Evolutionary conservation across 2,797 vertebrate species (phyloP).

Genomic region (Anguilla obscura): DNA sequence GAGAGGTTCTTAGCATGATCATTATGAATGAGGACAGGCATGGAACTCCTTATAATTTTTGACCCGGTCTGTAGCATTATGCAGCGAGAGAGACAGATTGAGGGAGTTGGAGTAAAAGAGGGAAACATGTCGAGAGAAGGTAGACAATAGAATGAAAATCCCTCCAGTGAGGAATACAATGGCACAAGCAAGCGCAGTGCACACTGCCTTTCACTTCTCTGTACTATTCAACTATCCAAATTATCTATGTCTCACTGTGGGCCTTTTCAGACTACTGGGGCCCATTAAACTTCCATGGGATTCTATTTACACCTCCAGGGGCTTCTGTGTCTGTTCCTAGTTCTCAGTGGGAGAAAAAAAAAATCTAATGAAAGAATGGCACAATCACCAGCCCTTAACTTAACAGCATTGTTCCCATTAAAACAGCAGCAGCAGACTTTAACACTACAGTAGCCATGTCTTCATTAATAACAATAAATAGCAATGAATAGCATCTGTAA

Average conservation of each 20-base stretch:
- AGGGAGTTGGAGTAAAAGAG: not conserved
- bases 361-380: not conserved
- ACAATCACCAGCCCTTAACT: not conserved
- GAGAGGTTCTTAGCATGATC: not conserved
- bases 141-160: slow-evolving; percentile 42
- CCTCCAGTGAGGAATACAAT: slow-evolving; percentile 54
- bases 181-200: slow-evolving; percentile 65
- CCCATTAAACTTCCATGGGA: not conserved
- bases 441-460: not conserved
- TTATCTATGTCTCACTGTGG: not conserved
- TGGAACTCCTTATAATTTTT: not conserved
- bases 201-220: slow-evolving; percentile 42
- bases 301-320: not conserved
- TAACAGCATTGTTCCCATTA: not conserved
- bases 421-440: no score
- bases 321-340: not conserved
- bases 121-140: not conserved
- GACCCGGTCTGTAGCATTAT: not conserved
- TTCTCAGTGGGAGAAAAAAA: not conserved
- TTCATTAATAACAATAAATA: not conserved
- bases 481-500: not conserved
- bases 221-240: slow-evolving; percentile 41
- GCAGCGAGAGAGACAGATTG: not conserved
- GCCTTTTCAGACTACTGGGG: no score
- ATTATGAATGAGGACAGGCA: not conserved